phyloP scores from a whole-genome alignment of 2,888 invertebrate species.

The Lycophotia porphyrea region DNA sequence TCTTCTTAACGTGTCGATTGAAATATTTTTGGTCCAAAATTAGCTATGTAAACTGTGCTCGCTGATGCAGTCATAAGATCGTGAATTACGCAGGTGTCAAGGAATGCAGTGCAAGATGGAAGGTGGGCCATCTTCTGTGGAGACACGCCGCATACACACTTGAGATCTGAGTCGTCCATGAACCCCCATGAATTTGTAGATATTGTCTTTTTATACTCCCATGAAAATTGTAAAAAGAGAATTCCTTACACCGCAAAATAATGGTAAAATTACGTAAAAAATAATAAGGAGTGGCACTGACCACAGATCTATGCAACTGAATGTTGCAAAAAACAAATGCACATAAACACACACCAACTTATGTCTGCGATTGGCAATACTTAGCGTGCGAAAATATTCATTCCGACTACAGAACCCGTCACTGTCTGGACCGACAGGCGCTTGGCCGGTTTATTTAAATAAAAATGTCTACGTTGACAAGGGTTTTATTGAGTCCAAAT shows the following conservation, averaged over 20 bases:
- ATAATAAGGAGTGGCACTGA: background rate
- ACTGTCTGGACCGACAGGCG: background rate
- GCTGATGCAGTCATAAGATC: too few species aligned
- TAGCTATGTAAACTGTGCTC: too few species aligned
- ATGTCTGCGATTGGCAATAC: background rate
- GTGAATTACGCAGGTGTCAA: too few species aligned
- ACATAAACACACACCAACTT: background rate
- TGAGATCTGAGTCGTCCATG: too few species aligned
- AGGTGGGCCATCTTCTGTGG: too few species aligned
- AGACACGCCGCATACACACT: too few species aligned
- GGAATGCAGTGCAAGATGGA: too few species aligned
- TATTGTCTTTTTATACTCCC: too few species aligned
- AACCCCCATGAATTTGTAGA: too few species aligned
- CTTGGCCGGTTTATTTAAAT: constrained; percentile 26
- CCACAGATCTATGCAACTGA: background rate
- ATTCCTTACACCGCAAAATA: background rate
- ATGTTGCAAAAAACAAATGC: background rate
- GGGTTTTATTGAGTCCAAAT: constrained; percentile 38
- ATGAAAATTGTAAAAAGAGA: too few species aligned
- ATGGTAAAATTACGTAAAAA: background rate
- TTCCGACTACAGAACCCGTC: background rate
- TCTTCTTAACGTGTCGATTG: too few species aligned
- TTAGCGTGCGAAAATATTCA: background rate
- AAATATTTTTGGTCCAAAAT: too few species aligned
- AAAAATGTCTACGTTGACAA: constrained; percentile 28